Evolutionary conservation across 2,888 invertebrate species (phyloP).

Genomic region (Andrena chrysosceles): DNA sequence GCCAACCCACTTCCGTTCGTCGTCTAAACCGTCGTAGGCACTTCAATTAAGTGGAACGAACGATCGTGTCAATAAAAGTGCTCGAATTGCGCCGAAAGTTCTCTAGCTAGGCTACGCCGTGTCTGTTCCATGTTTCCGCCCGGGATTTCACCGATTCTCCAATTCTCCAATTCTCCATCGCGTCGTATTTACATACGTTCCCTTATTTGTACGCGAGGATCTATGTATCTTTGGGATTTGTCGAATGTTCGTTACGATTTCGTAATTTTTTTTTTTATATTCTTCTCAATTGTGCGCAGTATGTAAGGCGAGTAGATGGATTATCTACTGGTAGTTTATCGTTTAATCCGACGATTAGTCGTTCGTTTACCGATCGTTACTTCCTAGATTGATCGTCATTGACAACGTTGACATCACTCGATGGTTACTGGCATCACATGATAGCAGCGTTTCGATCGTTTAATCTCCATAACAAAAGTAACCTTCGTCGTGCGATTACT

Average conservation of each 20-base stretch:
- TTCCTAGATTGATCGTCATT: conserved; percentile 12
- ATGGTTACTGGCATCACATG: conserved; percentile 38
- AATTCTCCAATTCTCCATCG: too few relatives aligned
- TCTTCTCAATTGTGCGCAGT: not conserved
- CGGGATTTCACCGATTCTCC: too few relatives aligned
- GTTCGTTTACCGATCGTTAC: not conserved
- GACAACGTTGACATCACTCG: not conserved
- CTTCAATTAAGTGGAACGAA: conserved; percentile 30
- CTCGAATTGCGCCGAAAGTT: not conserved
- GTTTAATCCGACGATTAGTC: conserved; percentile 9
- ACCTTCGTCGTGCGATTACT: conserved; percentile 34
- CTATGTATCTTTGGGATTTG: not conserved
- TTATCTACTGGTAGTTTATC: not conserved
- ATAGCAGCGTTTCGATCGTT: conserved; percentile 49
- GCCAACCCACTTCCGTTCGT: conserved; percentile 29
- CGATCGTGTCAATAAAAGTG: not conserved
- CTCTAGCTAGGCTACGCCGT: not conserved
- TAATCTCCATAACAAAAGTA: conserved; percentile 51
- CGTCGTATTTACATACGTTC: not conserved
- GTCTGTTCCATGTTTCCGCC: not conserved
- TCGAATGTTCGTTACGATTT: not conserved
- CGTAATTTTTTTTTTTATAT: not conserved
- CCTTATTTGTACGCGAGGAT: too few relatives aligned
- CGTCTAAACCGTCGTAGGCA: conserved; percentile 7
- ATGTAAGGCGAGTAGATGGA: not conserved